Percentiles rank a stretch among this genome's conserved stretches.
These are phyloP conservation scores for Asbolus verrucosus DNA, from an alignment of 1,140 invertebrate genomes.

Conservation along the genomic window DNA sequence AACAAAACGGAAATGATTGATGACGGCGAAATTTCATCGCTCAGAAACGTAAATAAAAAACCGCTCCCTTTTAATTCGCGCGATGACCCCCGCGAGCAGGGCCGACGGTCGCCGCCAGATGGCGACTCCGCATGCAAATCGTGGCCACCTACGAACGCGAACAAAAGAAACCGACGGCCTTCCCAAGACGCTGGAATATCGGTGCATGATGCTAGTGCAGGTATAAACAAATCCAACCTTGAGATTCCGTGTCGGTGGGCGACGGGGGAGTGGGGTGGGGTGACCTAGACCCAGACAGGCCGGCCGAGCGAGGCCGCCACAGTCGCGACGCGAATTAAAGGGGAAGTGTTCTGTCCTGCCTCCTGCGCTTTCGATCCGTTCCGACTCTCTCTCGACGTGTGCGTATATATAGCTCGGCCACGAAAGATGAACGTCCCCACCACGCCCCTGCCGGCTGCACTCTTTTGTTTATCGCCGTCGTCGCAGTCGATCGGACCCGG, in stretches of 20 bases:
- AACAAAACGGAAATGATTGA: too few species aligned
- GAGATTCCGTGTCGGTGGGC: constrained; percentile 58
- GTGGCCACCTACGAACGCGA: not conserved
- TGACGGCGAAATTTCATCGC: too few species aligned
- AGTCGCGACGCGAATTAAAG: constrained; percentile 58
- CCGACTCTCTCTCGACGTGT: not conserved
- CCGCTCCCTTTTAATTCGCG: too few species aligned
- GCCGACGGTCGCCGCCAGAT: not conserved
- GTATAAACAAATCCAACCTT: constrained; percentile 60
- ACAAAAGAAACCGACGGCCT: not conserved
- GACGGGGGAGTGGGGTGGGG: constrained; percentile 55
- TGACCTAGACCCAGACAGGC: constrained; percentile 60
- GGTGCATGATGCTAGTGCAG: constrained; percentile 43
- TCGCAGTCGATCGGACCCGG: constrained; percentile 8
- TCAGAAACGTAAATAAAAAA: too few species aligned
- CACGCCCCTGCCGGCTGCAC: too few species aligned
- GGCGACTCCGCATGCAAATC: not conserved
- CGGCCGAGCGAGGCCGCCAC: constrained; percentile 57
- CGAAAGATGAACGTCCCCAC: not conserved
- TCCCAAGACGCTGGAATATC: not conserved
- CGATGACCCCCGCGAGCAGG: too few species aligned
- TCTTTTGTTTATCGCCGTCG: too few species aligned
- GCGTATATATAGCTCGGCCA: not conserved
- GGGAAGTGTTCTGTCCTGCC: constrained; percentile 48
- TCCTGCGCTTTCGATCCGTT: constrained; percentile 26